A percentile compares a stretch with the other conserved stretches of the same genome.
phyloP scores from a whole-genome alignment of 2,888 invertebrate species.

The Coelogynopora nodosa region DNA sequence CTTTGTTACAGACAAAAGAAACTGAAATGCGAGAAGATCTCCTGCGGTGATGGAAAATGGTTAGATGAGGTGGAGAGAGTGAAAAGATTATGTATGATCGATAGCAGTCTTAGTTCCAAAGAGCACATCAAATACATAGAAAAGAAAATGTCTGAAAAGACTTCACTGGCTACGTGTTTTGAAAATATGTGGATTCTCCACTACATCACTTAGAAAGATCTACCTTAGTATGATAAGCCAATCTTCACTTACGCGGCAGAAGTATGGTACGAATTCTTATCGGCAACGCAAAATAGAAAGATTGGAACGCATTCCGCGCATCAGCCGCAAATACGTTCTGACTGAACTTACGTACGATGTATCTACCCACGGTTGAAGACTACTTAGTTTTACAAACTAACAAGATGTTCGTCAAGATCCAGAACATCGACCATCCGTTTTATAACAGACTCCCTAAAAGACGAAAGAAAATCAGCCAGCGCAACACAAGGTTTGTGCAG shows the following conservation, averaged over 20 bases:
- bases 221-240: conserved; percentile 19
- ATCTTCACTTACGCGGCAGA: conserved; percentile 11
- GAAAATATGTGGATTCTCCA: conserved; percentile 17
- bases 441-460: conserved; percentile 1
- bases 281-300: conserved; percentile 2
- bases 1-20: background rate
- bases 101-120: background rate
- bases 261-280: conserved; percentile 14
- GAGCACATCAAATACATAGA: background rate
- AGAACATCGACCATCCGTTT: background rate
- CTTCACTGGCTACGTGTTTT: conserved; percentile 4
- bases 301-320: background rate
- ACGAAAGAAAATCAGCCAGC: background rate
- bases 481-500: background rate
- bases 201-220: background rate
- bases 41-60: background rate
- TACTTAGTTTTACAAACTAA: background rate
- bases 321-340: conserved; percentile 1
- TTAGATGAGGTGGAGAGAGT: too few species aligned
- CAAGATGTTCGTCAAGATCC: background rate
- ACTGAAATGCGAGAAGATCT: background rate
- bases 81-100: background rate
- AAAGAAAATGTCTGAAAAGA: conserved; percentile 22
- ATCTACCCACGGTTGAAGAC: background rate
- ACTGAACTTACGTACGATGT: background rate